A percentile compares a stretch with the other conserved stretches of the same genome.
These are phyloP conservation scores for Bagarius yarrelli DNA, from an alignment of 2,113 vertebrate species.

Conservation along the genomic window DNA sequence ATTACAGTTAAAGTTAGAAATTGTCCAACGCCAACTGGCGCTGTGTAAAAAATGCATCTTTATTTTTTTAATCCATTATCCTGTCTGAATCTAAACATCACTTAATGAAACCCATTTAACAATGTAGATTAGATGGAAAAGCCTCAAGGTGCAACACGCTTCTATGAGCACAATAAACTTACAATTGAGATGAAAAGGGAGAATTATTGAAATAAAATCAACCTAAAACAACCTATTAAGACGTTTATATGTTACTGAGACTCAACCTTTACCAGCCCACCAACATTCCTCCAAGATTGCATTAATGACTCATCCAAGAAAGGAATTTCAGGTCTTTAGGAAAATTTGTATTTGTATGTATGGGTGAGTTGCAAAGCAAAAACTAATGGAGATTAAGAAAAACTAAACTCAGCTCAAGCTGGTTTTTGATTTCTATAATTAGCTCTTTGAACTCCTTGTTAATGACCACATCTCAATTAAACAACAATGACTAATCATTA, in stretches of 20 bases:
- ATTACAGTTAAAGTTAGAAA: too few relatives aligned
- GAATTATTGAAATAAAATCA: neutral
- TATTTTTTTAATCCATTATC: neutral
- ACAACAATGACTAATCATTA: too few relatives aligned
- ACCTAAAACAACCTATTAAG: neutral
- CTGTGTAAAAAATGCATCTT: neutral
- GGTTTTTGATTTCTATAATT: too few relatives aligned
- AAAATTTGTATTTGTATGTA: too few relatives aligned
- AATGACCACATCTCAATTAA: too few relatives aligned
- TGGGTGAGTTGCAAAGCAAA: too few relatives aligned
- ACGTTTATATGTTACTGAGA: neutral
- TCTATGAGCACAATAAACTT: neutral
- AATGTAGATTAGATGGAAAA: neutral
- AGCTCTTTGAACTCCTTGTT: too few relatives aligned
- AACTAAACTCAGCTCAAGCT: too few relatives aligned
- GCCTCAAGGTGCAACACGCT: too few relatives aligned
- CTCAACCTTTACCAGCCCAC: neutral
- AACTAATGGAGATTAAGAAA: too few relatives aligned
- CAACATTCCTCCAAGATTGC: neutral
- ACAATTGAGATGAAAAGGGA: neutral
- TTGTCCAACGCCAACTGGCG: neutral
- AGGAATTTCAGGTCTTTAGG: too few relatives aligned
- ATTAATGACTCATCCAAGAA: neutral
- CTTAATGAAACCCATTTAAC: neutral
- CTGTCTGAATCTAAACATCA: neutral